Evolutionary conservation across 2,888 invertebrate genomes (phyloP).

Genomic region (Scaptomyza tumidula): DNA sequence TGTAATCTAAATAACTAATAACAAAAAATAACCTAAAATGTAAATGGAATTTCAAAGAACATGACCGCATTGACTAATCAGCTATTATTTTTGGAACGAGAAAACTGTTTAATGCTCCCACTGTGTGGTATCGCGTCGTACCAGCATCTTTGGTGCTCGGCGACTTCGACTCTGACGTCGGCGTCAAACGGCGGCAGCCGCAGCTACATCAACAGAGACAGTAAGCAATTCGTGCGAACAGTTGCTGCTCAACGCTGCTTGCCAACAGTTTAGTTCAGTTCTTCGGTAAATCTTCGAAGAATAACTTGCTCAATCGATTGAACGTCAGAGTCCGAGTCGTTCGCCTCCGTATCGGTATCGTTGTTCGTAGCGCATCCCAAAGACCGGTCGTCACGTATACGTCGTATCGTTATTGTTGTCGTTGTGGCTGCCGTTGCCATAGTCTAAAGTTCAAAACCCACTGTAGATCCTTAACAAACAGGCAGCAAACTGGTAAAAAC

Average conservation of each 20-base stretch:
- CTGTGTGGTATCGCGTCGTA: constrained; percentile 14
- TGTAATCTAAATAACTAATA: too few relatives aligned
- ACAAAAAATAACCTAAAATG: too few relatives aligned
- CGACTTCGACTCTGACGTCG: constrained; percentile 6
- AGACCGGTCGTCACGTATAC: constrained; percentile 51
- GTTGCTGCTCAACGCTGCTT: constrained; percentile 46
- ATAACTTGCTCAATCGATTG: not conserved
- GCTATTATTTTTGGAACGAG: not conserved
- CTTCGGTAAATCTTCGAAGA: constrained; percentile 8
- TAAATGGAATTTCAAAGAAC: too few relatives aligned
- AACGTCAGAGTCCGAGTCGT: constrained; percentile 5
- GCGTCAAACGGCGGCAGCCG: constrained; percentile 1
- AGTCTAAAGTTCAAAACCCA: constrained; percentile 39
- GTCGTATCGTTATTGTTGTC: constrained; percentile 14
- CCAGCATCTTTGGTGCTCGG: constrained; percentile 27
- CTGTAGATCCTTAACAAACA: constrained; percentile 33
- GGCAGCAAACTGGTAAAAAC: constrained; percentile 17
- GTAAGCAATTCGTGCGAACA: constrained; percentile 32
- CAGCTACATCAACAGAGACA: constrained; percentile 2
- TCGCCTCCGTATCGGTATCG: constrained; percentile 16
- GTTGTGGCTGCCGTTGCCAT: constrained; percentile 11
- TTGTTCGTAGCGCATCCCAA: constrained; percentile 21
- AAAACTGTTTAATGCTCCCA: not conserved
- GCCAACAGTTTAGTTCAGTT: constrained; percentile 37
- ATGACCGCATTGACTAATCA: not conserved